Evolutionary conservation across 2,888 invertebrate species (phyloP), one percentile per base, ranked within the genome.

Genomic region (Beris morrisii): DNA sequence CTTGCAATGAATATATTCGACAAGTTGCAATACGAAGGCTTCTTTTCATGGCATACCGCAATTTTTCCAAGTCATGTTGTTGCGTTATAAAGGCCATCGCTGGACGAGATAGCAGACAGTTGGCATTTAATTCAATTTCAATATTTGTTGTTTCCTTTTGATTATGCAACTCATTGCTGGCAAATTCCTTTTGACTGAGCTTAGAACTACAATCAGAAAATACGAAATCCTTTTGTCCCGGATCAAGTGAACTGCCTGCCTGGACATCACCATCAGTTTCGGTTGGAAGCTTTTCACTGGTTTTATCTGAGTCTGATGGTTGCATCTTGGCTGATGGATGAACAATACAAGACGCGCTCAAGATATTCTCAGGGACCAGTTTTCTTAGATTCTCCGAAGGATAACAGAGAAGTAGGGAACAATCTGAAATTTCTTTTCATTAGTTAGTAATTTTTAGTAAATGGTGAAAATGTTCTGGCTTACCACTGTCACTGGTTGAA

Each of bases 1-100:
- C 95, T 85, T 95, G 94, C 85, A 97, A 88, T 2, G 95, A 92
- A 80, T 92, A 89, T 73, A 95, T 91, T 69, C 95, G 81, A 75
- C 93, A 87, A 44, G 89, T 89, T 58, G 91, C 90, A 66, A 90
- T 87, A 31, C 91, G 84, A 1, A 97, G 83, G 1, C 95, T 91
- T 68, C 94, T 91, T 70, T 92, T 91, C 90, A 97, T 93, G 50
- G 93, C 92, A 68, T 91, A 85, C 70, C 92, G 88, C 57, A 96
- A 82, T 0, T 89, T 87, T 32, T 91, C 91, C 52, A 97, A 83
- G 77, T 97, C 94, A 74, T 95, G 92, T 69, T 91, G 88, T 69
- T 91, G 89, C 4, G 92, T 84, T 54, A 97, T 88, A 76, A 98
- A 98, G 0, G 89, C 82, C 83, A 97, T 87, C 0, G 96, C 93